A percentile compares a stretch with the other conserved stretches of the same genome.
Conservation (phyloP, 2,888 invertebrate genomes). For the Branchellion lobata region DNA sequence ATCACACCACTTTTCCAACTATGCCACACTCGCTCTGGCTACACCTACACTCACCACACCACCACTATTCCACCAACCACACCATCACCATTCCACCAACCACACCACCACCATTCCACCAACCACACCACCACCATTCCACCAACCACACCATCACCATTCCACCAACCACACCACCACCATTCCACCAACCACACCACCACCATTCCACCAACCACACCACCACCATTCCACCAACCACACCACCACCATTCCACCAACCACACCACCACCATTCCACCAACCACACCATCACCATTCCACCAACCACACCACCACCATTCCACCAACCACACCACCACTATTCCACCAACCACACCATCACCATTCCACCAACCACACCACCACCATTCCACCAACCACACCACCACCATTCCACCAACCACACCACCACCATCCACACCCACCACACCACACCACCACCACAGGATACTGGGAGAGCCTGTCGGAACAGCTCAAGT, state of each 20-base stretch:
- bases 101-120: no score
- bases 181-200: neutral
- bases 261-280: neutral
- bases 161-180: neutral
- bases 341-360: neutral
- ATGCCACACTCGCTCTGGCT: no score
- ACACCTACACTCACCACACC: no score
- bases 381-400: neutral
- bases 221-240: neutral
- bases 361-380: neutral
- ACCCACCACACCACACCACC: neutral
- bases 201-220: neutral
- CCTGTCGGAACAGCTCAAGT: conserved; percentile 88
- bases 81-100: no score
- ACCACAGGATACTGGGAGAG: conserved; percentile 88
- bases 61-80: no score
- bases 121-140: no score
- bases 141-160: no score
- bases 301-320: neutral
- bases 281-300: neutral
- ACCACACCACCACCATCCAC: neutral
- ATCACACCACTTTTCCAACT: no score
- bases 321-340: neutral
- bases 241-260: neutral
- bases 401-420: neutral